Conservation (phyloP, 2,888 invertebrate species). For the Synanthedon tipuliformis region DNA sequence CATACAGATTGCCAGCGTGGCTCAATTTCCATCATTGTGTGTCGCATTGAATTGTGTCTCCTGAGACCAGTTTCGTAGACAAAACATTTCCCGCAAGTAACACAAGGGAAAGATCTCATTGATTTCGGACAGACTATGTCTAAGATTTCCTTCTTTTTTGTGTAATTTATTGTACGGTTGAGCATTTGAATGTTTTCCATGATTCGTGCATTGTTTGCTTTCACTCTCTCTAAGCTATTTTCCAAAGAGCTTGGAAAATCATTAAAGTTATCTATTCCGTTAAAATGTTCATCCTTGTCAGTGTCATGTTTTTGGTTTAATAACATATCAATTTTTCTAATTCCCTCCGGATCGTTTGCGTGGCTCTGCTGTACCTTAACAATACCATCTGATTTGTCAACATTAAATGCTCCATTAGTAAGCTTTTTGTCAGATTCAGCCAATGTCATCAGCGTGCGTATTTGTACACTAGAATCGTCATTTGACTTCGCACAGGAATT, state of each 20-base stretch:
- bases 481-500: conserved; percentile 38
- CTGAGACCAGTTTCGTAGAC: conserved; percentile 58
- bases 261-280: conserved; percentile 4
- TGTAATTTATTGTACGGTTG: conserved; percentile 53
- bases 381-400: neutral
- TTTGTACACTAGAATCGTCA: neutral
- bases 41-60: conserved; percentile 48
- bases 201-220: conserved; percentile 58
- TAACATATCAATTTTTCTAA: neutral
- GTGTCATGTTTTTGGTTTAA: neutral
- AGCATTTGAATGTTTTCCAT: conserved; percentile 62
- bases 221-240: conserved; percentile 54
- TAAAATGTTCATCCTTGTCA: neutral
- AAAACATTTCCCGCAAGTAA: conserved; percentile 57
- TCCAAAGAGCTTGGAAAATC: conserved; percentile 38
- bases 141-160: conserved; percentile 54
- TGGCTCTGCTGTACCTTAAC: too few relatives aligned
- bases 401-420: neutral
- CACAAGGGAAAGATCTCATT: conserved; percentile 44
- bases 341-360: too few relatives aligned
- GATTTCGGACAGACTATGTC: conserved; percentile 41
- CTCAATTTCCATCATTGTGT: conserved; percentile 34
- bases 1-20: conserved; percentile 60
- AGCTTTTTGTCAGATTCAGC: neutral
- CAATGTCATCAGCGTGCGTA: neutral